A percentile compares a stretch with the other conserved stretches of the same genome.
phyloP scores from a whole-genome alignment of 2,113 vertebrate species.

The Eulacestoma nigropectus region DNA sequence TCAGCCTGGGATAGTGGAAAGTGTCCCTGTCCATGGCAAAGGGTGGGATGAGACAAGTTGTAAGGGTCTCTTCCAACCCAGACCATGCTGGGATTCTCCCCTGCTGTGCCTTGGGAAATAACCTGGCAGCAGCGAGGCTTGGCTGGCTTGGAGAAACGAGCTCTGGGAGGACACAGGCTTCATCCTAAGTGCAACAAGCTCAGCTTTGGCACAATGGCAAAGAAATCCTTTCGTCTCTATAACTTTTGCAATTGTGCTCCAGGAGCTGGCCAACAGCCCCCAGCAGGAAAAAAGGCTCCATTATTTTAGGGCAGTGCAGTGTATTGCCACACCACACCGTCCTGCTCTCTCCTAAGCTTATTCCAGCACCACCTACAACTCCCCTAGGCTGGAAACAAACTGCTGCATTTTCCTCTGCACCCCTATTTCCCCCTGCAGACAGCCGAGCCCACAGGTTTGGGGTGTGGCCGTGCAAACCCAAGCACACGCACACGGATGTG shows the following conservation, averaged over 20 bases:
- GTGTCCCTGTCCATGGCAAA: background rate
- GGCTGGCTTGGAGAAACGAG: background rate
- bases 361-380: background rate
- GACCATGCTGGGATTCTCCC: background rate
- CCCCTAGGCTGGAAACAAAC: background rate
- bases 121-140: fast-evolving
- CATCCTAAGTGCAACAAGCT: background rate
- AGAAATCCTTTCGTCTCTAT: background rate
- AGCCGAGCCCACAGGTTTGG: background rate
- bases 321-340: background rate
- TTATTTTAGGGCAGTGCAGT: background rate
- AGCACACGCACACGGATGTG: background rate
- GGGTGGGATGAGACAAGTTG: background rate
- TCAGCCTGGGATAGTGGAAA: fast-evolving
- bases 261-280: background rate
- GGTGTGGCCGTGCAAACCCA: background rate
- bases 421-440: background rate
- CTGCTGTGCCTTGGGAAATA: background rate
- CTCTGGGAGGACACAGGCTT: background rate
- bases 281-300: background rate
- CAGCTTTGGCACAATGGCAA: background rate
- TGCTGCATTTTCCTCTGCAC: background rate
- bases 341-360: background rate
- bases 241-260: background rate
- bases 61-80: background rate